phyloP scores from a whole-genome alignment of 1,140 invertebrate species.

The Mesaphorura yosii region DNA sequence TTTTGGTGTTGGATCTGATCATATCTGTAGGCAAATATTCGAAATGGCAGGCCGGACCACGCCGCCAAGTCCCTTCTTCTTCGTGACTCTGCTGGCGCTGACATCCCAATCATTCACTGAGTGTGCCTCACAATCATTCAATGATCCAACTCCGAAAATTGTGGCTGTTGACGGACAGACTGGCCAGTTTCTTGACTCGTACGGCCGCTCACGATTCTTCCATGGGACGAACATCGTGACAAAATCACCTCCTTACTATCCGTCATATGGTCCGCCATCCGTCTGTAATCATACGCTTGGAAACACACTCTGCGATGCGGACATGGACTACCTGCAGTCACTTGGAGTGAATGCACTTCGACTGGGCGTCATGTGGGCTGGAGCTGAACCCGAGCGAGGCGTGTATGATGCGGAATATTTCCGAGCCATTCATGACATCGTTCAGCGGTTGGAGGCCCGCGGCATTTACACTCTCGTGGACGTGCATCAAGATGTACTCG shows the following conservation, averaged over 20 bases:
- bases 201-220: neutral
- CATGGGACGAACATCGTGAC: conserved; percentile 6
- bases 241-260: neutral
- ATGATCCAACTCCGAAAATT: neutral
- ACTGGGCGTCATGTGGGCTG: conserved; percentile 1
- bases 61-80: no score
- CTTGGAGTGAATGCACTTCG: conserved; percentile 2
- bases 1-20: no score
- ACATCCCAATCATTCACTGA: no score
- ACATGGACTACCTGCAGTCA: conserved; percentile 2
- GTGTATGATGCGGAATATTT: neutral
- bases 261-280: neutral
- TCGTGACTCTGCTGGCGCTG: no score
- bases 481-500: neutral
- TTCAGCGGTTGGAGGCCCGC: neutral
- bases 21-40: no score
- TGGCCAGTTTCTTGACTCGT: neutral
- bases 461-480: neutral
- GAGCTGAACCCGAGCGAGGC: neutral
- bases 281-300: neutral
- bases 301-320: neutral
- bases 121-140: no score
- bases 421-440: neutral
- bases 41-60: no score
- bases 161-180: neutral